Evolutionary conservation across 2,797 vertebrate genomes (phyloP).

Genomic region (Cetoscarus ocellatus): DNA sequence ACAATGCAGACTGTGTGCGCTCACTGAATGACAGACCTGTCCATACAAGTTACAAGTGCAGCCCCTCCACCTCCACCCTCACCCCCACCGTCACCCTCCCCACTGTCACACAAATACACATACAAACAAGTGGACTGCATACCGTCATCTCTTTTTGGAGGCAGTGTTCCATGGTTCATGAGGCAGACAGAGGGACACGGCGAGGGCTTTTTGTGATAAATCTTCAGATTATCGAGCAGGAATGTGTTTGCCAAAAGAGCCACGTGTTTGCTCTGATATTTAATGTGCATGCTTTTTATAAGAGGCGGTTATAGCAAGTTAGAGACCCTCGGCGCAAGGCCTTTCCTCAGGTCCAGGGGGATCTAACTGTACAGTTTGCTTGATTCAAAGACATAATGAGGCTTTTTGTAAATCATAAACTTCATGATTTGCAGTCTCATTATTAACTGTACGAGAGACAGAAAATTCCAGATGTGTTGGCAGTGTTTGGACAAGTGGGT

Average conservation of each 20-base stretch:
- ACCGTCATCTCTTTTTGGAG: constrained; percentile 56
- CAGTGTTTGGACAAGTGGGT: no score
- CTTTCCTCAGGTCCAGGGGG: no score
- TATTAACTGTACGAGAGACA: no score
- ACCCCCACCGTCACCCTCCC: neutral
- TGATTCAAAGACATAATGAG: no score
- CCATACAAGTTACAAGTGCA: constrained; percentile 61
- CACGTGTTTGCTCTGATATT: constrained; percentile 26
- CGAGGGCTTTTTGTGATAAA: constrained; percentile 40
- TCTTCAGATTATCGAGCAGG: constrained; percentile 59
- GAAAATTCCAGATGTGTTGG: no score
- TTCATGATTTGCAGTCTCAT: no score
- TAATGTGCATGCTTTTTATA: no score
- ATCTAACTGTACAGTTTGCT: no score
- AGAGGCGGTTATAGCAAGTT: no score
- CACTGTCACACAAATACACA: constrained; percentile 18
- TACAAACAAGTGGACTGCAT: constrained; percentile 49
- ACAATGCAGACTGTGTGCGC: constrained; percentile 79
- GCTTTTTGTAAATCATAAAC: no score
- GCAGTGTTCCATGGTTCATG: constrained; percentile 57
- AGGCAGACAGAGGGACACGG: constrained; percentile 42
- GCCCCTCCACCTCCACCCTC: neutral
- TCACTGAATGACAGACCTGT: constrained; percentile 80
- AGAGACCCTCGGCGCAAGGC: no score
- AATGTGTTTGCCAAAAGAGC: constrained; percentile 28